Evolutionary conservation across 2,797 vertebrate genomes (phyloP).

Genomic region (Salarias fasciatus): DNA sequence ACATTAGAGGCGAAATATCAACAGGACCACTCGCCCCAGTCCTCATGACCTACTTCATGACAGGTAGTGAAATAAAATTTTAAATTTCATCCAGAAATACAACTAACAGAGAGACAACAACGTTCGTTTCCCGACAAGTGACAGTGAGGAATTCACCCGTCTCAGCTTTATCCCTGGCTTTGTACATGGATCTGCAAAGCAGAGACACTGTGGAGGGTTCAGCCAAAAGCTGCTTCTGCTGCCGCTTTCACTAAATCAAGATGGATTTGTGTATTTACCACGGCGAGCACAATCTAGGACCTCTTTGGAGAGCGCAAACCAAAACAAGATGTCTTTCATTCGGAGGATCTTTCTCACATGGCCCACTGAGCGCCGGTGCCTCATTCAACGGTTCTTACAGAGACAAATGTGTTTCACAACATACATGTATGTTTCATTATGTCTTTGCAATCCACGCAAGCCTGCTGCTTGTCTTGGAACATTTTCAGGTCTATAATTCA

Average conservation of each 20-base stretch:
- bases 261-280: slow-evolving; percentile 60
- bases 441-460: not conserved
- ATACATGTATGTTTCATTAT: not conserved
- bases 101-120: slow-evolving; percentile 2
- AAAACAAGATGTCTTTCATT: slow-evolving; percentile 61
- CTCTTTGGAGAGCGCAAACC: slow-evolving; percentile 55
- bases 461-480: no score
- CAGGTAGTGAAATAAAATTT: not conserved
- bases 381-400: slow-evolving; percentile 1
- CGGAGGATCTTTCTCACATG: slow-evolving; percentile 28
- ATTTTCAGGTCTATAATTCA: not conserved
- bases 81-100: not conserved
- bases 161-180: slow-evolving; percentile 50
- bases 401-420: slow-evolving; percentile 16
- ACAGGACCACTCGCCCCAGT: not conserved
- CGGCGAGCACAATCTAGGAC: slow-evolving; percentile 51
- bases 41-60: slow-evolving; percentile 1
- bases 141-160: slow-evolving; percentile 26
- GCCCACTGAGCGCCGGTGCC: slow-evolving; percentile 7
- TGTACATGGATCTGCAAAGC: slow-evolving; percentile 46
- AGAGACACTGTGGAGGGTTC: slow-evolving; percentile 62
- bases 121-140: slow-evolving; percentile 2
- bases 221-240: slow-evolving; percentile 68
- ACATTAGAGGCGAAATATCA: slow-evolving; percentile 6
- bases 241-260: slow-evolving; percentile 61